phyloP scores from a whole-genome alignment of 2,797 vertebrate species.

The Anguilla megastoma region DNA sequence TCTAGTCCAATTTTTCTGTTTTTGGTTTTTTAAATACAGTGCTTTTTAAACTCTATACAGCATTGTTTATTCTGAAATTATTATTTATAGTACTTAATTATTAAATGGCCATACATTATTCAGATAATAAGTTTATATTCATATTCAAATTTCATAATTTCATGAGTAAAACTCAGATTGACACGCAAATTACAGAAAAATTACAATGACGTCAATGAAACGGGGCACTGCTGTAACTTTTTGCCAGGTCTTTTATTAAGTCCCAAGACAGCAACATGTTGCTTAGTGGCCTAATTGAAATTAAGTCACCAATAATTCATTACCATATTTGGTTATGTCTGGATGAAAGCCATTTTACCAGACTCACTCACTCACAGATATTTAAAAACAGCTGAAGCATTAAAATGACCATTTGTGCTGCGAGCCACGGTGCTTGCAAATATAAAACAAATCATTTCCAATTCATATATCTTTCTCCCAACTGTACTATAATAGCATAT shows the following conservation, averaged over 20 bases:
- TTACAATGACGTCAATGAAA: not conserved
- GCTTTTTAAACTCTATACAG: no score
- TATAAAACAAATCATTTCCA: conserved; percentile 64
- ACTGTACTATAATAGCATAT: conserved; percentile 20
- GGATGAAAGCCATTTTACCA: conserved; percentile 51
- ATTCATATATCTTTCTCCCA: conserved; percentile 54
- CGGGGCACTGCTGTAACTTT: not conserved
- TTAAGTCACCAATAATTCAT: conserved; percentile 7
- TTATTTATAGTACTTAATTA: no score
- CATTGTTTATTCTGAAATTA: no score
- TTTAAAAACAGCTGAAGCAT: conserved; percentile 58
- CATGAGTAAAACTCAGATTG: no score
- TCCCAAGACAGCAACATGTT: conserved; percentile 38
- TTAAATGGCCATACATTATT: no score
- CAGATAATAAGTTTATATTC: no score
- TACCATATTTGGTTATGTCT: conserved; percentile 38
- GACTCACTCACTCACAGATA: conserved; percentile 44
- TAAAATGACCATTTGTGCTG: conserved; percentile 64
- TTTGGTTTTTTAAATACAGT: no score
- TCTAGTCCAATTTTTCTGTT: no score
- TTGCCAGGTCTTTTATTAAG: conserved; percentile 44
- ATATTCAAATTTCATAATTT: no score
- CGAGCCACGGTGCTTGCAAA: conserved; percentile 53
- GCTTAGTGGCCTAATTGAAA: conserved; percentile 17
- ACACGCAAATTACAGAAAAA: not conserved